Base-by-base conservation (phyloP, 2,888 invertebrate genomes). In the Eulithis prunata region DNA sequence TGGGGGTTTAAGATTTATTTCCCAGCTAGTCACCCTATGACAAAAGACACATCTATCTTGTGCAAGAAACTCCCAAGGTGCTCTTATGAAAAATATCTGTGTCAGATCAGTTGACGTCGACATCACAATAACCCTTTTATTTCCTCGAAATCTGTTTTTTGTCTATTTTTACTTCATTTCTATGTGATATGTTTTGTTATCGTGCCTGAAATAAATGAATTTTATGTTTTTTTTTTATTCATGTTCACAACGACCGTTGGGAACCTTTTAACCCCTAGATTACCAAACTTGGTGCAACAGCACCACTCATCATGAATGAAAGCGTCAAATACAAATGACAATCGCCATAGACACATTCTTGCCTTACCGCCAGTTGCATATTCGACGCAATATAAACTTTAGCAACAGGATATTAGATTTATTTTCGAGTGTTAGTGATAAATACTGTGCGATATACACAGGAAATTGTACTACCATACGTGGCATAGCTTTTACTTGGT, bases 251-350 rank as follows among this genome's bases (percentile, higher is more conserved):
- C 21, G 21, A 2, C 21, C 2, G 21, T 21, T 8, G 21, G 10
- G 2, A 8, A 4, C 7, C 10, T 2, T 21, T 49, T 21, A 49
- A 11, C 49, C 49, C 21, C 11, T 11, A 1, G 28, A 47, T 58
- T 54, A 67, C 58, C 51, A 55, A 64, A 59, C 43, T 47, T 46
- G 63, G 59, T 66, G 54, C 46, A 70, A 45, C 67, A 38, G 70
- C 38, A 62, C 70, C 67, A 53, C 10, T 62, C 62, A 68, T 58
- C 70, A 71, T 71, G 73, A 73, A 73, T 73, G 73, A 70, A 73
- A 59, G 67, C 68, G 71, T 69, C 71, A 69, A 62, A 69, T 69
- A 61, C 69, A 65, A 51, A 57, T 61, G 69, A 69, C 71, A 55
- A 66, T 63, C 70, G 58, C 28, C 52, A 45, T 38, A 57, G 70